Evolutionary conservation across 2,888 invertebrate species (phyloP).

Genomic region (Oasisia sp.): DNA sequence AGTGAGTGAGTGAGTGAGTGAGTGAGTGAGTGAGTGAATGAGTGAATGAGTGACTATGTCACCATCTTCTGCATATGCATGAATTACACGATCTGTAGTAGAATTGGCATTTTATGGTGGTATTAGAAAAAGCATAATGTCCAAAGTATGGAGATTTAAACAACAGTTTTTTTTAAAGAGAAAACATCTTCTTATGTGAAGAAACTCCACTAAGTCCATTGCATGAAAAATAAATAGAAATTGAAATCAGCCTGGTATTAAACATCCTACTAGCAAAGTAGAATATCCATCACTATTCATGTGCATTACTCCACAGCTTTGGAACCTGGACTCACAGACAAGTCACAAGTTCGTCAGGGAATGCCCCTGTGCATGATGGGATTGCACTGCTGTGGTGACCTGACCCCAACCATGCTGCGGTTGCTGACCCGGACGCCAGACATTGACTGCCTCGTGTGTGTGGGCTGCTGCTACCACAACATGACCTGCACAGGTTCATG

Average conservation of each 20-base stretch:
- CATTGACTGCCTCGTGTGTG: conserved; percentile 51
- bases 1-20: no score
- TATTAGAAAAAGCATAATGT: not conserved
- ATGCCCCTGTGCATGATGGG: conserved; percentile 55
- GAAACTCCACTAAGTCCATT: not conserved
- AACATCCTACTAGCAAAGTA: not conserved
- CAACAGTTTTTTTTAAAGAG: not conserved
- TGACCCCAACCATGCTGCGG: conserved; percentile 57
- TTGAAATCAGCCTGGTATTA: not conserved
- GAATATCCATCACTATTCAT: not conserved
- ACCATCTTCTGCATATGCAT: no score
- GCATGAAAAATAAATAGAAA: not conserved
- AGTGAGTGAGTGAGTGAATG: no score
- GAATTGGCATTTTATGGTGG: no score
- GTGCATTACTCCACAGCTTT: not conserved
- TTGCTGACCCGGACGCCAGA: conserved; percentile 44
- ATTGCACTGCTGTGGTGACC: conserved; percentile 63
- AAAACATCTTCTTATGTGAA: not conserved
- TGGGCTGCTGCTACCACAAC: conserved; percentile 63
- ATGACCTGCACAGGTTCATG: conserved; percentile 53
- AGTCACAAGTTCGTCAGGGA: not conserved
- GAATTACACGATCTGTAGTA: no score
- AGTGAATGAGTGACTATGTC: no score
- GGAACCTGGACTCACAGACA: not conserved
- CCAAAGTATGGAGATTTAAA: not conserved